Conservation (phyloP, 1,140 invertebrate species). For the Philotrypesis tridentata region DNA sequence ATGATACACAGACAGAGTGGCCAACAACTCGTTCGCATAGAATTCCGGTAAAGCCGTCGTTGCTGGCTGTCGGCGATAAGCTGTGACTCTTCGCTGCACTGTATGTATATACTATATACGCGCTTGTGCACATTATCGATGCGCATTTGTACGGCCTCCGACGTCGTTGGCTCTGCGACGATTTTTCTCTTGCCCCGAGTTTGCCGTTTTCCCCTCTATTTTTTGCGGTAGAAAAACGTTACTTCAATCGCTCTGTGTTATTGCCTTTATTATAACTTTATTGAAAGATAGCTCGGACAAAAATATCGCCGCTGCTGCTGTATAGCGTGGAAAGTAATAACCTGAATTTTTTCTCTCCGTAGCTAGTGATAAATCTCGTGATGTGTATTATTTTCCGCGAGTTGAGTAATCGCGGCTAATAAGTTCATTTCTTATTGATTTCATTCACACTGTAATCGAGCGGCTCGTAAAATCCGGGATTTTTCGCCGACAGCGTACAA, state of each 20-base stretch:
- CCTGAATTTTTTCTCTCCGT: background rate
- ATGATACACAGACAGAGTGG: background rate
- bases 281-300: conserved; percentile 28
- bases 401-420: background rate
- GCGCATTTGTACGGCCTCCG: conserved; percentile 61
- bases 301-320: conserved; percentile 1
- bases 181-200: conserved; percentile 9
- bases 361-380: background rate
- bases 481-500: background rate
- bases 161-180: conserved; percentile 52
- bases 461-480: background rate
- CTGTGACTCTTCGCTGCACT: background rate
- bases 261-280: conserved; percentile 17
- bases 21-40: conserved; percentile 7
- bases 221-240: background rate
- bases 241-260: background rate
- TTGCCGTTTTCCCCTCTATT: background rate
- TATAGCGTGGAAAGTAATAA: conserved; percentile 24
- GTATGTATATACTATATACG: too few species aligned
- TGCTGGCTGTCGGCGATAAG: conserved; percentile 57
- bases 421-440: too few species aligned
- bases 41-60: conserved; percentile 50
- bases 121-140: conserved; percentile 60
- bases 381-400: background rate
- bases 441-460: background rate